phyloP scores from a whole-genome alignment of 2,113 vertebrate genomes.

The Chloropsis cyanopogon region DNA sequence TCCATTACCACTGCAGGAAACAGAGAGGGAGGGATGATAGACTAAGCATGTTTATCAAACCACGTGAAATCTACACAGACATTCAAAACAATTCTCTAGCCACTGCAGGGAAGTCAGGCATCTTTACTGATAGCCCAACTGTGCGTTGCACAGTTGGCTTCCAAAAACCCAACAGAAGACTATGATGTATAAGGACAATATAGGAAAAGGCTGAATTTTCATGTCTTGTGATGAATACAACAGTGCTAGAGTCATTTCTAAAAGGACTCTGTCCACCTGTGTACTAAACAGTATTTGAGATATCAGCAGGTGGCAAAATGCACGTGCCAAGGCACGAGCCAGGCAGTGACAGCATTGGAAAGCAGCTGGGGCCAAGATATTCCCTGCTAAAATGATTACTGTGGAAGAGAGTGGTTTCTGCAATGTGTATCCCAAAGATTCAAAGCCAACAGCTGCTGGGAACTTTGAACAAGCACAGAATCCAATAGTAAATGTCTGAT shows the following conservation, averaged over 20 bases:
- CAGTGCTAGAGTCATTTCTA: background rate
- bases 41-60: conserved; percentile 29
- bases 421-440: background rate
- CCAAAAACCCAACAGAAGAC: background rate
- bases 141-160: background rate
- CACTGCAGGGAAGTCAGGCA: background rate
- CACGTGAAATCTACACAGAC: background rate
- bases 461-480: background rate
- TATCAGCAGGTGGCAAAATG: background rate
- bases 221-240: background rate
- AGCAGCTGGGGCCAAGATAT: background rate
- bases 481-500: background rate
- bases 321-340: background rate
- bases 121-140: background rate
- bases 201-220: background rate
- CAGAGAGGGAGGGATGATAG: background rate
- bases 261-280: background rate
- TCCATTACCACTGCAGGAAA: conserved; percentile 42
- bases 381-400: background rate
- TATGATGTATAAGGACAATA: background rate
- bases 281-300: background rate
- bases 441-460: conserved; percentile 13
- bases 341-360: background rate
- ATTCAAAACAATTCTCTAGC: background rate
- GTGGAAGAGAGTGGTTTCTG: background rate